phyloP scores from a whole-genome alignment of 2,113 vertebrate genomes.

The Fulica atra region DNA sequence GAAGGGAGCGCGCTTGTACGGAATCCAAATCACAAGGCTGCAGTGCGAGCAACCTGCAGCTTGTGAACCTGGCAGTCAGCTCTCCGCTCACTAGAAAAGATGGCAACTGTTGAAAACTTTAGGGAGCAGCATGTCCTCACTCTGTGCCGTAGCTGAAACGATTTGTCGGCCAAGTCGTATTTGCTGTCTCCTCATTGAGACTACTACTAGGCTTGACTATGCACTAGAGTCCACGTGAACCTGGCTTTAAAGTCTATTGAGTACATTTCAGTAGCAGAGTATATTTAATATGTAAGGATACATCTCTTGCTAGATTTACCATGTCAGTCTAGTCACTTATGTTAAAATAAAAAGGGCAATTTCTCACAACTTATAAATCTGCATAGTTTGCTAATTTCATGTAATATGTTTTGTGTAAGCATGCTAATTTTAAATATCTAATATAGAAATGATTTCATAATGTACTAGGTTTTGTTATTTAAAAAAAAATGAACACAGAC shows the following conservation, averaged over 20 bases:
- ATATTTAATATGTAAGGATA: neutral
- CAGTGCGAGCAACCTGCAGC: neutral
- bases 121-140: neutral
- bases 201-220: neutral
- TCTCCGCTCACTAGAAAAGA: neutral
- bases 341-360: neutral
- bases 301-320: conserved; percentile 47
- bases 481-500: neutral
- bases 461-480: neutral
- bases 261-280: conserved; percentile 5
- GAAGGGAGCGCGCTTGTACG: rapidly evolving
- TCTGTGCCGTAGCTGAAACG: neutral
- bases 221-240: neutral
- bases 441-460: neutral
- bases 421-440: neutral
- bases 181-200: neutral
- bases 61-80: neutral
- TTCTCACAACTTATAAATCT: neutral
- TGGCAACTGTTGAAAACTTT: neutral
- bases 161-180: neutral
- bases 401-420: neutral
- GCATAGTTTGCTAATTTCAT: neutral
- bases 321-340: neutral
- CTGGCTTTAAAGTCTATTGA: conserved; percentile 36
- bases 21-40: neutral